Percentiles rank a stretch among this genome's conserved stretches.
phyloP scores from a whole-genome alignment of 2,797 vertebrate species.

The Pterois miles region DNA sequence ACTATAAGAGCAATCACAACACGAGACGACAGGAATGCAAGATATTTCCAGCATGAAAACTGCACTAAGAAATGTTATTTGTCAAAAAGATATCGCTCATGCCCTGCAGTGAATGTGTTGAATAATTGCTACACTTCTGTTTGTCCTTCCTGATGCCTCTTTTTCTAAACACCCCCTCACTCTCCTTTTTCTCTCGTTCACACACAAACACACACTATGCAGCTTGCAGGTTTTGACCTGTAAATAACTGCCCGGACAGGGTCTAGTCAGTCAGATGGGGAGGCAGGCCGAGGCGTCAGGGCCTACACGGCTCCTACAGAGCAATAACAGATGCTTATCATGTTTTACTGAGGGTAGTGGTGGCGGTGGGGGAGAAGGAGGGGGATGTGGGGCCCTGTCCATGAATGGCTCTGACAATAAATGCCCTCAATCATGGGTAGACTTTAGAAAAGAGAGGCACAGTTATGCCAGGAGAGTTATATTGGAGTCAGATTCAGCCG shows the following conservation, averaged over 20 bases:
- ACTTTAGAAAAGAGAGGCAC: conserved; percentile 31
- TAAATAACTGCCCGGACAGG: conserved; percentile 82
- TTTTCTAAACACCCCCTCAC: not conserved
- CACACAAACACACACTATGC: conserved; percentile 54
- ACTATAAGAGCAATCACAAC: not conserved
- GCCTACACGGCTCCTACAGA: conserved; percentile 67
- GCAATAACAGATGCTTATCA: conserved; percentile 79
- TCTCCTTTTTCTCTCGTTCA: conserved; percentile 42
- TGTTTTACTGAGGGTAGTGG: conserved; percentile 64
- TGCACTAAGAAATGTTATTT: conserved; percentile 14
- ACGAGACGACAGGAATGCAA: conserved; percentile 25
- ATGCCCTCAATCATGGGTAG: conserved; percentile 58
- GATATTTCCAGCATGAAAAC: conserved; percentile 36
- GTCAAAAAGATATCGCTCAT: conserved; percentile 3
- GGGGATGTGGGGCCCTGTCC: conserved; percentile 39
- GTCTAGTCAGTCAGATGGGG: conserved; percentile 82
- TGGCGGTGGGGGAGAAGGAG: not conserved
- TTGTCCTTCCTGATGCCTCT: conserved; percentile 16
- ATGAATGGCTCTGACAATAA: conserved; percentile 60
- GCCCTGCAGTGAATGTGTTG: conserved; percentile 24
- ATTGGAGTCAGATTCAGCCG: conserved; percentile 34
- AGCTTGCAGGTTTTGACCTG: conserved; percentile 89
- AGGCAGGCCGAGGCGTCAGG: conserved; percentile 68
- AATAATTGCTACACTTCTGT: conserved; percentile 8
- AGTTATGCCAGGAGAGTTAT: conserved; percentile 23